Conservation (phyloP, 1,140 invertebrate genomes). For the Diabrotica undecimpunctata region DNA sequence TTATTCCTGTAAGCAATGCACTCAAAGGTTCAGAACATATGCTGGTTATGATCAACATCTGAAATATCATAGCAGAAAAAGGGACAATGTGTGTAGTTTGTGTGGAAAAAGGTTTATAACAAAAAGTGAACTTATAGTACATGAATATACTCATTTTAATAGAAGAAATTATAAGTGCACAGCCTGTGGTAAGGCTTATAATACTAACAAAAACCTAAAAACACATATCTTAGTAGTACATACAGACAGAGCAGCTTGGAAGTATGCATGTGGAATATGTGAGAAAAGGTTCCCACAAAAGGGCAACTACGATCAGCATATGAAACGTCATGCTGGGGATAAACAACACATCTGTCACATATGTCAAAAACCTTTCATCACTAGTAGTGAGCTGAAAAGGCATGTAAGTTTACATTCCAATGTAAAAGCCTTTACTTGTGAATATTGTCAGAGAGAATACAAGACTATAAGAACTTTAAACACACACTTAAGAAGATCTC, state of each 20-base stretch:
- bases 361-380: conserved; percentile 67
- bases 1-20: conserved; percentile 30
- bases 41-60: conserved; percentile 33
- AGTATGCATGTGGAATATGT: conserved; percentile 35
- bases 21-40: conserved; percentile 26
- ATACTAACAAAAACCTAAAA: conserved; percentile 35
- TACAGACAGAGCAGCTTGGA: conserved; percentile 36
- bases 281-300: conserved; percentile 35
- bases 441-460: conserved; percentile 39
- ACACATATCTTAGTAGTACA: conserved; percentile 37
- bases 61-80: conserved; percentile 33
- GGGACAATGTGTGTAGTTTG: conserved; percentile 49
- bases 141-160: conserved; percentile 60
- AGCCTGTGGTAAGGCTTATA: conserved; percentile 59
- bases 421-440: conserved; percentile 33
- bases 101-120: conserved; percentile 59
- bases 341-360: conserved; percentile 70
- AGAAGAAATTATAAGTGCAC: conserved; percentile 69
- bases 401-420: conserved; percentile 38
- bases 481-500: conserved; percentile 32
- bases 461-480: conserved; percentile 30
- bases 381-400: conserved; percentile 32
- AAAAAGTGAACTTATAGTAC: conserved; percentile 51
- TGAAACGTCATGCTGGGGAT: conserved; percentile 65
- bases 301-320: conserved; percentile 53